phyloP scores from a whole-genome alignment of 2,113 vertebrate species.

The Mormyrus lacerda region DNA sequence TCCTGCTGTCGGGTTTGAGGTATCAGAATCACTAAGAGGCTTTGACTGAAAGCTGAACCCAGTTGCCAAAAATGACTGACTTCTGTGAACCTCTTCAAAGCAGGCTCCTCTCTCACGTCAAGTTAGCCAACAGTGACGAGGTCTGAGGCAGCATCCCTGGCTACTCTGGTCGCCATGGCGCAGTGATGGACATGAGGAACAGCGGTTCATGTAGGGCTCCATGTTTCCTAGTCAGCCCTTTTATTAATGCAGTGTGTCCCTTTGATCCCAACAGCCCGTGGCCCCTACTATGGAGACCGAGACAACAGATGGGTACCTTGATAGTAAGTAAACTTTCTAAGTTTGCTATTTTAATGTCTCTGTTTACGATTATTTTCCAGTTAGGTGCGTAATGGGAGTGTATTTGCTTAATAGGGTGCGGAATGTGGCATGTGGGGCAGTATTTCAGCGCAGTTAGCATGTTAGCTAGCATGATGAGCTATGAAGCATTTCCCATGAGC shows the following conservation, averaged over 20 bases:
- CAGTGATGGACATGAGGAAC: background rate
- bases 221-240: background rate
- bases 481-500: background rate
- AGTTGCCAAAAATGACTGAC: background rate
- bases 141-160: background rate
- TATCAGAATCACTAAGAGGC: constrained; percentile 7
- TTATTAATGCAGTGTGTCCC: constrained; percentile 22
- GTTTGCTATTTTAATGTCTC: background rate
- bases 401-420: background rate
- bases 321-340: constrained; percentile 67
- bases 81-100: constrained; percentile 13
- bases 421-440: background rate
- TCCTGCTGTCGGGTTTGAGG: background rate
- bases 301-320: constrained; percentile 76
- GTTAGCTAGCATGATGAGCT: background rate
- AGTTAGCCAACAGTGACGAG: background rate
- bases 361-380: background rate
- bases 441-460: background rate
- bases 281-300: constrained; percentile 86
- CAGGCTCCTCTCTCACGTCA: background rate
- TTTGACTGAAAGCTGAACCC: constrained; percentile 4
- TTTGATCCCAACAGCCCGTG: constrained; percentile 60
- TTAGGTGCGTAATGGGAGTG: background rate
- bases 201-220: background rate
- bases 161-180: background rate